Evolutionary conservation across 2,797 vertebrate species (phyloP), one percentile per base, ranked within the genome.

Genomic region (Clarias platycephalus): DNA sequence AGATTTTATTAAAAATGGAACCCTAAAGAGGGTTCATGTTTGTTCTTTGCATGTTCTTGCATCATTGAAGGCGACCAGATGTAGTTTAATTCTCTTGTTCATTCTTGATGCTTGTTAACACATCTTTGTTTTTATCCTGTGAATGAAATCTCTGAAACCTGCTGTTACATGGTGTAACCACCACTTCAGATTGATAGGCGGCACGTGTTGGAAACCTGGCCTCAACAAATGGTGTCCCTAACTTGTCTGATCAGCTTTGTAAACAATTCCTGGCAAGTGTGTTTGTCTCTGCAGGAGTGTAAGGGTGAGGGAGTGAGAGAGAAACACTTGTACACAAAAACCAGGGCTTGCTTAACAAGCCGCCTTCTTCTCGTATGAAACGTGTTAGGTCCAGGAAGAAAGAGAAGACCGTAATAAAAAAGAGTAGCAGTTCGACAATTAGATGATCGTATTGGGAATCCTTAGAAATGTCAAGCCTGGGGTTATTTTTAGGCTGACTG

Each of bases 351-450:
- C 16, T 34, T 3, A 68, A 70, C n/a, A 34, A 34, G 84, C 58
- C 58, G n/a, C 62, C 78, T 64, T 62, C 28, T 86, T 49, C 85
- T 93, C 92, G 90, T 91, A 92, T 92, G 92, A 88, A 88, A 87
- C 31, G 37, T 9, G 15, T 53, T 68, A 5, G 37, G 34, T 44
- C 1, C 10, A 53, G 58, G 74, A 10, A 18, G 58, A 77, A 62
- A 83, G 78, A 68, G 34, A 62, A 57, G 63, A 71, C 31, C 18
- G 10, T 85, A 85, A 86, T 84, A 77, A 82, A 84, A 84, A 58
- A 64, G 64, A 4, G 88, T 88, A 89, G 89, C 62, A 4, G 2
- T 63, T 67, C 71, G 66, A 88, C 57, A 81, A 87, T 83, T 80
- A 76, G 26, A 0, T 13, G 31, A 58, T 76, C 31, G 34, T 28